Percentiles rank a stretch among this genome's conserved stretches.
Conservation (phyloP, 2,113 vertebrate genomes). For the Oplegnathus fasciatus region DNA sequence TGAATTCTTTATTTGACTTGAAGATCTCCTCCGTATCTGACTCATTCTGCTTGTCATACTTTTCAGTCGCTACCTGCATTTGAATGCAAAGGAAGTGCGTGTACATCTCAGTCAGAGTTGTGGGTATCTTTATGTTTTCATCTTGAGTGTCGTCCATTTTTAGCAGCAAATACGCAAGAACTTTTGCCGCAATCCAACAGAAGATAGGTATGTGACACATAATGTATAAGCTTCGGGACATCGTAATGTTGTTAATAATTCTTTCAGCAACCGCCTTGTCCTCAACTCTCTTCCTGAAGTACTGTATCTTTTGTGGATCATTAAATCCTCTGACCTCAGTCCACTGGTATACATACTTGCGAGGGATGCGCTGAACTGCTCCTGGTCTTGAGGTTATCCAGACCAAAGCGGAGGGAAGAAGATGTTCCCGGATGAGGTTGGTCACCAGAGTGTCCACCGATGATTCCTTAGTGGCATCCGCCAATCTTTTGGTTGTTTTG, state of each 20-base stretch:
- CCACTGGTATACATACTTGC: neutral
- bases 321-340: slow-evolving; percentile 61
- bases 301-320: slow-evolving; percentile 51
- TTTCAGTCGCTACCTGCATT: neutral
- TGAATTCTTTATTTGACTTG: slow-evolving; percentile 28
- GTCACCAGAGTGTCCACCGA: slow-evolving; percentile 55
- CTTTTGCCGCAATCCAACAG: slow-evolving; percentile 47
- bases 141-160: slow-evolving; percentile 1
- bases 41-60: neutral
- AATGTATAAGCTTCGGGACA: slow-evolving; percentile 48
- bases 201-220: slow-evolving; percentile 66
- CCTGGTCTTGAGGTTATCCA: slow-evolving; percentile 63
- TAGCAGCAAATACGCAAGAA: neutral
- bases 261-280: slow-evolving; percentile 21
- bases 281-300: slow-evolving; percentile 53
- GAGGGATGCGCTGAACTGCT: slow-evolving; percentile 14
- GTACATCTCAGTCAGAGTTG: slow-evolving; percentile 59
- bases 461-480: neutral
- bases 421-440: slow-evolving; percentile 43
- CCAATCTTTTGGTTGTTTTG: neutral
- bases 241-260: slow-evolving; percentile 19
- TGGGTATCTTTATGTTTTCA: slow-evolving; percentile 29
- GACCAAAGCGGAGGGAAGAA: slow-evolving; percentile 44
- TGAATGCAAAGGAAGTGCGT: slow-evolving; percentile 50
- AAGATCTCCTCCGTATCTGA: neutral